These are phyloP conservation scores for Meriones psammophilus DNA, from an alignment of 2,797 vertebrate genomes.

Conservation along the genomic window DNA sequence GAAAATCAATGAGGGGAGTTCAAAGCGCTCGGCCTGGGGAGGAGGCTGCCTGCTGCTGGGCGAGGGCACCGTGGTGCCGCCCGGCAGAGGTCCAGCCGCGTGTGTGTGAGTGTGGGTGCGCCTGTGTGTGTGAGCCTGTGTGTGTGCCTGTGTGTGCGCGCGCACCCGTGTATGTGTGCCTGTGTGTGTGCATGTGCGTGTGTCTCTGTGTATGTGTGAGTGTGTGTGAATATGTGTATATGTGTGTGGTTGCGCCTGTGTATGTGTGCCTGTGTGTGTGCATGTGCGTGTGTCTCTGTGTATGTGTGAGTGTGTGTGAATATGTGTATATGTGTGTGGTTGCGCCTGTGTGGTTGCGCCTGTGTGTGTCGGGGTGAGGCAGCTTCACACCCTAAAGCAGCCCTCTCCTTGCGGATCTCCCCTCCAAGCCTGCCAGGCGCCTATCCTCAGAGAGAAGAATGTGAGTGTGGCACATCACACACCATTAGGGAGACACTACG, in stretches of 20 bases:
- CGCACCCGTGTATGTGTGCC: neutral
- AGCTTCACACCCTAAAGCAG: conserved; percentile 8
- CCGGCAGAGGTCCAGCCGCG: neutral
- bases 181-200: neutral
- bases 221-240: neutral
- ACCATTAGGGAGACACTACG: conserved; percentile 82
- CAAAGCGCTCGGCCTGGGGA: conserved; percentile 57
- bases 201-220: neutral
- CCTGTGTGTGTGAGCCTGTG: neutral
- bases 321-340: neutral
- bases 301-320: neutral
- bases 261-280: neutral
- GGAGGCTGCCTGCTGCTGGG: conserved; percentile 25
- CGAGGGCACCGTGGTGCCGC: neutral
- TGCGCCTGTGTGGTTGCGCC: neutral
- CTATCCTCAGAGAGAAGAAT: conserved; percentile 77
- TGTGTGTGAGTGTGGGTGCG: neutral
- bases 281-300: neutral
- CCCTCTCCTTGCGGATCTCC: neutral
- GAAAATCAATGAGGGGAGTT: conserved; percentile 56
- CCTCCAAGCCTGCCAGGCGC: conserved; percentile 49
- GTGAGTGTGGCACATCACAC: conserved; percentile 76
- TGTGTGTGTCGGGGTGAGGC: neutral
- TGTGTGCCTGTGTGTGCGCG: neutral
- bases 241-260: neutral